A percentile compares a stretch with the other conserved stretches of the same genome.
Conservation (phyloP, 2,888 invertebrate genomes). For the Caenorhabditis doughertyi region DNA sequence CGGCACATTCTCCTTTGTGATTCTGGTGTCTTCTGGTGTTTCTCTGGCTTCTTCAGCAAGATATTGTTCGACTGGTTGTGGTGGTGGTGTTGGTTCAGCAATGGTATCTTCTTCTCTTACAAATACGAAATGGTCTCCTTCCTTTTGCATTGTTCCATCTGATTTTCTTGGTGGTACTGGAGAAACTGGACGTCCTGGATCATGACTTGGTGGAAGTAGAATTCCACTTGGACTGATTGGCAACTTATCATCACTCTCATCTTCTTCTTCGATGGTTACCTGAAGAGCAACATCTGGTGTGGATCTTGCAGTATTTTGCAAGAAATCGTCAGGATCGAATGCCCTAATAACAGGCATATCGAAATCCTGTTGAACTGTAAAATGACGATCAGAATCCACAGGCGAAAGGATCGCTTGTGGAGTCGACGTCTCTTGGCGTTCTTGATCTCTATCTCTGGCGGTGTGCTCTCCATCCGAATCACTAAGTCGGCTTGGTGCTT, state of each 20-base stretch:
- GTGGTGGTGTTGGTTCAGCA: constrained; percentile 56
- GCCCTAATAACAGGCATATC: constrained; percentile 62
- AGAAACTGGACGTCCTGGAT: constrained; percentile 74
- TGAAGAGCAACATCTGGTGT: constrained; percentile 74
- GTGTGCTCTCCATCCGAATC: constrained; percentile 60
- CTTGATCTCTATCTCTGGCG: constrained; percentile 40
- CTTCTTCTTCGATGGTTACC: constrained; percentile 70
- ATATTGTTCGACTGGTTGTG: constrained; percentile 4
- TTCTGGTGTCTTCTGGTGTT: not conserved
- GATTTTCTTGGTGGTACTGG: constrained; percentile 73
- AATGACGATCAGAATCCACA: constrained; percentile 76
- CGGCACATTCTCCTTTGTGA: constrained; percentile 25
- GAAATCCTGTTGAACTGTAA: constrained; percentile 68
- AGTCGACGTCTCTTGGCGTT: constrained; percentile 65
- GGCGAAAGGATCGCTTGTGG: constrained; percentile 72
- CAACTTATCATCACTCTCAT: constrained; percentile 66
- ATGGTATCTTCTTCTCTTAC: constrained; percentile 46
- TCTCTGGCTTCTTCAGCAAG: not conserved
- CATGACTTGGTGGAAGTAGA: constrained; percentile 67
- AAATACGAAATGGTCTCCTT: constrained; percentile 65
- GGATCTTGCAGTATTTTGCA: constrained; percentile 66
- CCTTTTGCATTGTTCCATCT: constrained; percentile 39
- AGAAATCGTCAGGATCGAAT: constrained; percentile 60
- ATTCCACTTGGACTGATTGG: constrained; percentile 71
- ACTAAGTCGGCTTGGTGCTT: constrained; percentile 63